Percentiles rank a stretch among this genome's conserved stretches.
Conservation (phyloP, 2,797 vertebrate genomes). For the Cossypha caffra region DNA sequence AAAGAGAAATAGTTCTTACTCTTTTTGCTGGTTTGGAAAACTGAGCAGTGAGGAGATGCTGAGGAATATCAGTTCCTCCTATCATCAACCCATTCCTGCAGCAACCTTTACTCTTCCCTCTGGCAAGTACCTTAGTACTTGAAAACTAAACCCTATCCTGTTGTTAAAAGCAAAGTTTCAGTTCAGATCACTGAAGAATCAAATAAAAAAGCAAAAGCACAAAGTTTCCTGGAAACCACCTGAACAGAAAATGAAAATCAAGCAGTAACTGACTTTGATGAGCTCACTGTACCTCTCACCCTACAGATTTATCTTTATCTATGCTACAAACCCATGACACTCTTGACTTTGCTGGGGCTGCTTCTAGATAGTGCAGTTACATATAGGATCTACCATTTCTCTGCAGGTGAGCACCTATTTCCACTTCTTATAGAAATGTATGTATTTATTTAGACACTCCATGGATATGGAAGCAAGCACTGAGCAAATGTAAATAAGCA, state of each 20-base stretch:
- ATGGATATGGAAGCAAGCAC: background rate
- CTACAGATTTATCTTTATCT: fast-evolving
- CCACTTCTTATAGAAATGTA: no score
- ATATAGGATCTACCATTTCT: background rate
- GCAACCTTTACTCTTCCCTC: background rate
- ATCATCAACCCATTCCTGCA: background rate
- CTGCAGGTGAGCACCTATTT: background rate
- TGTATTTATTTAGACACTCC: background rate
- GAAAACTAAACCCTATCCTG: background rate
- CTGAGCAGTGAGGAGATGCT: background rate
- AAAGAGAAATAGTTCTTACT: background rate
- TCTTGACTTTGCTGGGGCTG: background rate
- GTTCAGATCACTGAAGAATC: background rate
- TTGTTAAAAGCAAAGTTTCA: background rate
- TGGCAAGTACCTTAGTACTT: background rate
- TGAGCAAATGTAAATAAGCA: background rate
- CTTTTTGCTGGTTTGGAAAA: background rate
- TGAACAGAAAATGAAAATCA: fast-evolving
- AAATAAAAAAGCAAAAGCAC: background rate
- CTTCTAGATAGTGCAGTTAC: background rate
- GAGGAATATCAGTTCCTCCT: background rate
- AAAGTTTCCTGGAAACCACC: background rate
- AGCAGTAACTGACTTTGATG: background rate
- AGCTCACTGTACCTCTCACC: background rate
- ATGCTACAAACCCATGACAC: background rate